Base-by-base conservation (phyloP, 2,888 invertebrate genomes). In the Gryllus longicercus region DNA sequence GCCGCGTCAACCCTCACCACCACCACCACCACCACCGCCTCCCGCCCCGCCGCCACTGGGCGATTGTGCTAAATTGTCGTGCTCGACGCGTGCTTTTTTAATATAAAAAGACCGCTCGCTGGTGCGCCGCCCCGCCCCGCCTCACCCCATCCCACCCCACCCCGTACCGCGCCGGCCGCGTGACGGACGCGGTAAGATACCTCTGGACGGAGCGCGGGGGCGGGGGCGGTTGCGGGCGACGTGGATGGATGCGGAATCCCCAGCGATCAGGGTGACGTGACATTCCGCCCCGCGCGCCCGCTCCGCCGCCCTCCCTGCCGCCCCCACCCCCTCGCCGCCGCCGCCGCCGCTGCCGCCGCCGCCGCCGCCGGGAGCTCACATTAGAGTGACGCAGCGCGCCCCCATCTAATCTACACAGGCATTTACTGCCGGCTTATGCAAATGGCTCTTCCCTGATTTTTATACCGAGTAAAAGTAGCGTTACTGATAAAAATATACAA, bases 401-500 rank as follows among this genome's bases (percentile, higher is more conserved):
- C 77, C 51, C 81, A 81, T 81, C 81, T 81, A 79, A 81, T 81
- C 81, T 81, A 78, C 63, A 76, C 79, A 76, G 79, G 79, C 81
- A 81, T 81, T 82, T 80, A 79, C 80, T 80, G 79, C 80, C 79
- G 78, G 78, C 80, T 80, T 80, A 82, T 82, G 81, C 81, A 82
- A 81, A 82, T 82, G 79, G 79, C 78, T 78, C 79, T 77, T 77
- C 77, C 76, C 79, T 63, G 77, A 79, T 79, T 79, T 79, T 79
- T 77, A 77, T 79, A 79, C 79, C 76, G 76, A 79, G 81, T 79
- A 79, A 49, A 78, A 77, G 76, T 76, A 76, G 50, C 50, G 63
- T 38, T 50, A 50, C 78, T 77, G 81, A 81, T 81, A 82, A 82
- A 82, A 82, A 82, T 80, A 80, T 81, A 82, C 82, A 82, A 82